These are phyloP conservation scores for Lucinisca nassula DNA, from an alignment of 2,888 invertebrate genomes.

Conservation along the genomic window DNA sequence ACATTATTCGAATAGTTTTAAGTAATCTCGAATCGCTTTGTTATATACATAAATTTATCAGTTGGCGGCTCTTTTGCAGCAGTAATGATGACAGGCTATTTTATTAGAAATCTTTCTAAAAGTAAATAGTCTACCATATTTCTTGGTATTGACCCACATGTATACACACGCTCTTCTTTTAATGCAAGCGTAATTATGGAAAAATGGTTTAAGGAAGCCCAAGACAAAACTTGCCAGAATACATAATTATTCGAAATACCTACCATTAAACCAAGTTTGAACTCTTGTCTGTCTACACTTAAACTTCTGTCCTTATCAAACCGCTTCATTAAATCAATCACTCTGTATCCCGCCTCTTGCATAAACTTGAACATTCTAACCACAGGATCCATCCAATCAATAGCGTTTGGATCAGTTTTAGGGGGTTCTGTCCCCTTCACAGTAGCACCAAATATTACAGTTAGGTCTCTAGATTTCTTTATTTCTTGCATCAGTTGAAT, in stretches of 20 bases:
- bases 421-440: constrained; percentile 68
- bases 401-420: constrained; percentile 64
- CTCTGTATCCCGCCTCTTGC: constrained; percentile 79
- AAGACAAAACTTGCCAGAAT: too few relatives aligned
- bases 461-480: constrained; percentile 64
- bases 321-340: constrained; percentile 81
- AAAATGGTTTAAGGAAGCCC: too few relatives aligned
- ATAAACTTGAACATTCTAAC: constrained; percentile 80
- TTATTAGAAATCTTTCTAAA: too few relatives aligned
- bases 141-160: too few relatives aligned
- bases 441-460: constrained; percentile 72
- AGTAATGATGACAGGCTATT: too few relatives aligned
- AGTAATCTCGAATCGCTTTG: too few relatives aligned
- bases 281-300: constrained; percentile 79
- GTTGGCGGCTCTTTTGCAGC: too few relatives aligned
- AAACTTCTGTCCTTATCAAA: constrained; percentile 80
- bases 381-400: constrained; percentile 76
- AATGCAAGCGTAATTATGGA: too few relatives aligned
- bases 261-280: constrained; percentile 79
- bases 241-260: constrained; percentile 34
- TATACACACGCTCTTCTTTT: too few relatives aligned
- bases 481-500: constrained; percentile 70
- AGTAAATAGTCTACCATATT: too few relatives aligned
- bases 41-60: too few relatives aligned
- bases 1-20: too few relatives aligned